phyloP scores from a whole-genome alignment of 2,113 vertebrate species.

The Nothocercus julius region DNA sequence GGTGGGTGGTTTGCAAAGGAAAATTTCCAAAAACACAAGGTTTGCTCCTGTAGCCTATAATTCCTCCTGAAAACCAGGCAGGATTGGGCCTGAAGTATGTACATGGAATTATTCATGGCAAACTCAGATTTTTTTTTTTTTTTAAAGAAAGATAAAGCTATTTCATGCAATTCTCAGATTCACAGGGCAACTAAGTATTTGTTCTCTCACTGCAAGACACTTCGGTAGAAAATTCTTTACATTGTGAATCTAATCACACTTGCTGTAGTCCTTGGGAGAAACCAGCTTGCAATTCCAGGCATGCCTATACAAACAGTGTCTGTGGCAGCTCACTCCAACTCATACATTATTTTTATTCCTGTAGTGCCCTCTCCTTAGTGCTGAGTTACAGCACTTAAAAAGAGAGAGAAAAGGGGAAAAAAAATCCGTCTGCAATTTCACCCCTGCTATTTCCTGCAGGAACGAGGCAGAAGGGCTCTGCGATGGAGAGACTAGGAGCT shows the following conservation, averaged over 20 bases:
- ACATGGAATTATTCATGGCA: neutral
- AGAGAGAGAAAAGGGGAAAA: neutral
- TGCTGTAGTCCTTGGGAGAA: neutral
- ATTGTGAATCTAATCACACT: neutral
- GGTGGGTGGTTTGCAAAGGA: neutral
- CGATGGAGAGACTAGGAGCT: neutral
- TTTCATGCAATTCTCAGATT: neutral
- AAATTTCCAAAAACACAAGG: neutral
- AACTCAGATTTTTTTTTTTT: neutral
- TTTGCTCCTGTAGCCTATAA: neutral
- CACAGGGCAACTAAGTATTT: neutral
- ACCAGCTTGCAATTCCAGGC: constrained; percentile 21
- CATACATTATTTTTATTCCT: constrained; percentile 30
- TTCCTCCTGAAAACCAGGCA: neutral
- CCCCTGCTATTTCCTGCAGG: neutral
- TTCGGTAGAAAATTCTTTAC: neutral
- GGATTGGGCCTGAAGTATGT: neutral
- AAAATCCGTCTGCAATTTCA: constrained; percentile 4
- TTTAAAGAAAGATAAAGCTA: neutral
- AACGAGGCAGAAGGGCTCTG: constrained; percentile 30
- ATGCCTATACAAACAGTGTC: neutral
- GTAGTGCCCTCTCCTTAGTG: neutral
- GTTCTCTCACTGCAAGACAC: neutral
- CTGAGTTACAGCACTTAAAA: neutral
- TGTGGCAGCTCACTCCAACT: neutral